phyloP scores from a whole-genome alignment of 2,113 vertebrate genomes.

The Rhynchomys soricoides region DNA sequence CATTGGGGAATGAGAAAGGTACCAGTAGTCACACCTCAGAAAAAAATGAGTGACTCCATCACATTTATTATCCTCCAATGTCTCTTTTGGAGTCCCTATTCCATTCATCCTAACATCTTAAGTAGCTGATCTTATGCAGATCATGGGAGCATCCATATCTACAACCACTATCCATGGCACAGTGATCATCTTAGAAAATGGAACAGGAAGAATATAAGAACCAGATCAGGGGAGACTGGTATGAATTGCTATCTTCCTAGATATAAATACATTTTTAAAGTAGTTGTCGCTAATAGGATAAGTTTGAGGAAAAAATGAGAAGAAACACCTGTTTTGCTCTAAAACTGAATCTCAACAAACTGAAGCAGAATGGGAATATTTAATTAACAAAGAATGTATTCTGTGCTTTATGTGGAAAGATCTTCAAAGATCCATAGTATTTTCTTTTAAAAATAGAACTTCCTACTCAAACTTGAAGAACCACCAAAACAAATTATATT shows the following conservation, averaged over 20 bases:
- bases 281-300: not conserved
- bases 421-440: not conserved
- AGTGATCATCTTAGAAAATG: not conserved
- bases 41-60: not conserved
- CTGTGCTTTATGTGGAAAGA: not conserved
- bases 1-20: too few relatives aligned
- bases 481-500: not conserved
- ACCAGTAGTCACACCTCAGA: not conserved
- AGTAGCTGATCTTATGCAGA: not conserved
- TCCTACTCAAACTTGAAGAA: not conserved
- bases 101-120: not conserved
- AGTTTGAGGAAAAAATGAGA: not conserved
- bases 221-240: not conserved
- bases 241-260: not conserved
- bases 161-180: too few relatives aligned
- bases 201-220: not conserved
- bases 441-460: constrained; percentile 13
- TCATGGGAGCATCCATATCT: not conserved
- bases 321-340: constrained; percentile 1
- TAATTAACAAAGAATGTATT: not conserved
- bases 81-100: not conserved
- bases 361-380: too few relatives aligned
- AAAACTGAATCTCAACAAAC: not conserved
- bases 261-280: not conserved
- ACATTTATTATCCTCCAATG: not conserved